Evolutionary conservation across 2,888 invertebrate genomes (phyloP).

Genomic region (Phyllotreta cruciferae): DNA sequence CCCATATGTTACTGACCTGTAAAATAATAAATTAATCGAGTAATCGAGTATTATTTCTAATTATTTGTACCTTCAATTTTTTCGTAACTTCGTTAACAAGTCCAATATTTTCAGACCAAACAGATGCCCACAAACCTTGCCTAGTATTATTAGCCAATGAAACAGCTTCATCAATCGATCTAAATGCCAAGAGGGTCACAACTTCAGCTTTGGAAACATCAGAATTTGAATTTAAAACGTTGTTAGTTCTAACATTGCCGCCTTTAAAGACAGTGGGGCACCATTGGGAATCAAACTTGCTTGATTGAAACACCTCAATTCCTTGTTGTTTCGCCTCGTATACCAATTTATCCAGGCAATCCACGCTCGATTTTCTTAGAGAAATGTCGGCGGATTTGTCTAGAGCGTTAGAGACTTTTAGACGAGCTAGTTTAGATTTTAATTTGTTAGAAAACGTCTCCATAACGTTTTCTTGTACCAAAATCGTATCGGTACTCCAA

Average conservation of each 20-base stretch:
- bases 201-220: slow-evolving; percentile 44
- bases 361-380: slow-evolving; percentile 49
- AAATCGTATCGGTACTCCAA: slow-evolving; percentile 61
- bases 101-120: slow-evolving; percentile 66
- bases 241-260: slow-evolving; percentile 47
- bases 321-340: slow-evolving; percentile 48
- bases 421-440: slow-evolving; percentile 50
- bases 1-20: slow-evolving; percentile 64
- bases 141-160: slow-evolving; percentile 63
- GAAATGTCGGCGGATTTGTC: slow-evolving; percentile 62
- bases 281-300: no score
- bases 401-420: slow-evolving; percentile 55
- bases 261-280: slow-evolving; percentile 53
- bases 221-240: slow-evolving; percentile 41
- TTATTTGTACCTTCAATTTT: slow-evolving; percentile 57
- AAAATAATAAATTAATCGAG: slow-evolving; percentile 25
- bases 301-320: slow-evolving; percentile 50
- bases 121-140: slow-evolving; percentile 62
- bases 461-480: slow-evolving; percentile 65
- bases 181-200: slow-evolving; percentile 61
- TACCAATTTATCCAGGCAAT: slow-evolving; percentile 45
- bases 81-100: slow-evolving; percentile 64
- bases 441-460: slow-evolving; percentile 60
- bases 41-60: neutral
- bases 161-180: slow-evolving; percentile 66